Conservation (phyloP, 2,113 vertebrate genomes). For the Narcine bancroftii region DNA sequence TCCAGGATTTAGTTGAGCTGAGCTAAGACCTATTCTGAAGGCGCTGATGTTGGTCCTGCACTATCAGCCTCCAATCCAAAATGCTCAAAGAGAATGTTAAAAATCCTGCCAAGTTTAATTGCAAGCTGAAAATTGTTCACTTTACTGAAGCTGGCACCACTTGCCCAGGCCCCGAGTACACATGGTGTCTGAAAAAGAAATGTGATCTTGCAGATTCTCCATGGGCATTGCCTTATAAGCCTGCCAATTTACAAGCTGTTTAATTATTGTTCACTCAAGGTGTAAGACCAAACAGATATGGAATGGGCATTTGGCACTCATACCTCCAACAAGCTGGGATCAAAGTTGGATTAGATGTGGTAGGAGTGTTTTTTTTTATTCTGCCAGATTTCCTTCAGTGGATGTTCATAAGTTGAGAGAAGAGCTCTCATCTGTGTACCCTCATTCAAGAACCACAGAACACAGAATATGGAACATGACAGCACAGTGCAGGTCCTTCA, state of each 20-base stretch:
- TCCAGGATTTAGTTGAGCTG: conserved; percentile 19
- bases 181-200: not conserved
- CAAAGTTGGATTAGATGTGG: not conserved
- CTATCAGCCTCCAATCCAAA: not conserved
- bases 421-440: not conserved
- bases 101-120: not conserved
- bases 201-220: not conserved
- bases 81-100: not conserved
- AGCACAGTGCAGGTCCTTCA: too few relatives aligned
- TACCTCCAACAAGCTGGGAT: not conserved
- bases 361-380: not conserved
- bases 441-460: not conserved
- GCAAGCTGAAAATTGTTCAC: not conserved
- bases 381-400: not conserved
- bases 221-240: not conserved
- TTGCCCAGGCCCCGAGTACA: not conserved
- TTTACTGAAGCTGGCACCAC: not conserved
- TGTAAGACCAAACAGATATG: not conserved
- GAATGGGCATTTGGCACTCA: not conserved
- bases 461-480: too few relatives aligned
- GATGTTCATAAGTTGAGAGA: not conserved
- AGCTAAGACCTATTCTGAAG: not conserved
- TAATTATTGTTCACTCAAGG: not conserved
- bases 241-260: not conserved
- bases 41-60: not conserved